Conservation (phyloP, 2,113 vertebrate species). For the Oncorhynchus nerka region DNA sequence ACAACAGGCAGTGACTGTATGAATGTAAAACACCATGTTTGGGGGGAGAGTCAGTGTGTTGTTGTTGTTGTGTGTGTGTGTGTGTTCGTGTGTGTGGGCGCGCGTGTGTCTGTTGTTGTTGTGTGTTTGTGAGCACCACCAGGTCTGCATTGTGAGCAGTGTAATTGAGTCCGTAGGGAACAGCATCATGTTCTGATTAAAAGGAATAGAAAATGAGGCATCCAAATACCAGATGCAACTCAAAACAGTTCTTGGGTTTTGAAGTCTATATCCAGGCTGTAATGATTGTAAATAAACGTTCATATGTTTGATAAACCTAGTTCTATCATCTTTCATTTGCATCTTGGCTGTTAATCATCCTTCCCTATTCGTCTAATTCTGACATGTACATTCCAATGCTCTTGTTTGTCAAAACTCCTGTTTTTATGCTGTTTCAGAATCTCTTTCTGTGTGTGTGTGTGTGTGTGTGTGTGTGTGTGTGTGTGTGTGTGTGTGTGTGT, state of each 20-base stretch:
- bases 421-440: too few species aligned
- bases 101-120: background rate
- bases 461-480: background rate
- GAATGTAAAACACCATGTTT: conserved; percentile 11
- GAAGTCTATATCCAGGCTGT: conserved; percentile 4
- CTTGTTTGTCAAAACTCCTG: too few species aligned
- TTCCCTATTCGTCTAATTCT: too few species aligned
- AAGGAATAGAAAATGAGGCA: conserved; percentile 52
- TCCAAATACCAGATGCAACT: conserved; percentile 24
- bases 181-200: conserved; percentile 49
- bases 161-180: conserved; percentile 61
- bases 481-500: background rate
- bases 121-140: background rate
- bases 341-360: background rate
- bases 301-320: background rate
- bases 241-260: conserved; percentile 14
- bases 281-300: background rate
- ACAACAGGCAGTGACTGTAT: conserved; percentile 10
- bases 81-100: too few species aligned
- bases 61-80: too few species aligned
- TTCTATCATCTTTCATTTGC: background rate
- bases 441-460: too few species aligned
- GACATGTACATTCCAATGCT: too few species aligned
- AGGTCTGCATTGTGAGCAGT: conserved; percentile 46
- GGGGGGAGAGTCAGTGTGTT: conserved; percentile 5